Evolutionary conservation across 1,140 invertebrate species (phyloP).

Genomic region (Phenacoccus solenopsis): DNA sequence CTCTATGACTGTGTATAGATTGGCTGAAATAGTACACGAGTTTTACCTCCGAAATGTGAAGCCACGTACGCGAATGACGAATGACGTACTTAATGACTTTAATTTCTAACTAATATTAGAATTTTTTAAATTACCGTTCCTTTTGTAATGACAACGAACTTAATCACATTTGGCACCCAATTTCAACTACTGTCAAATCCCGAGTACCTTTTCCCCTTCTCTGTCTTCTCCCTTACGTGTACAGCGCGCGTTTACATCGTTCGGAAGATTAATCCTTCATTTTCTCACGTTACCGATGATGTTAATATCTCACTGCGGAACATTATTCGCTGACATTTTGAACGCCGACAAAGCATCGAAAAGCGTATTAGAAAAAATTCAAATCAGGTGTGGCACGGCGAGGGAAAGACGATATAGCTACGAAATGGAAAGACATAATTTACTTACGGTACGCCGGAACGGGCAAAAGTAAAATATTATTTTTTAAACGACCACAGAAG

Average conservation of each 20-base stretch:
- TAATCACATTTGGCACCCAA: slow-evolving; percentile 15
- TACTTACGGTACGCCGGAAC: not conserved
- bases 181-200: slow-evolving; percentile 10
- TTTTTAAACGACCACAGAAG: no score
- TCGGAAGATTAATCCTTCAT: slow-evolving; percentile 3
- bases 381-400: slow-evolving; percentile 2
- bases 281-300: not conserved
- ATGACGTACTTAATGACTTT: slow-evolving; percentile 12
- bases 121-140: slow-evolving; percentile 11
- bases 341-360: not conserved
- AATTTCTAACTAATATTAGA: slow-evolving; percentile 17
- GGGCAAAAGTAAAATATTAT: no score
- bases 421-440: not conserved
- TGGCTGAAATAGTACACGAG: not conserved
- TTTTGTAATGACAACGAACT: slow-evolving; percentile 10
- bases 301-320: slow-evolving; percentile 8
- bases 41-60: not conserved
- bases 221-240: no score
- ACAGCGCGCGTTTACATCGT: no score
- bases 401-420: no score
- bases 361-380: not conserved
- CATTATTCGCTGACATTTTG: slow-evolving; percentile 15
- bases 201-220: no score
- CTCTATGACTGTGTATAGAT: no score
- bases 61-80: not conserved